Conservation (phyloP, 1,140 invertebrate genomes). For the Neodiprion fabricii region DNA sequence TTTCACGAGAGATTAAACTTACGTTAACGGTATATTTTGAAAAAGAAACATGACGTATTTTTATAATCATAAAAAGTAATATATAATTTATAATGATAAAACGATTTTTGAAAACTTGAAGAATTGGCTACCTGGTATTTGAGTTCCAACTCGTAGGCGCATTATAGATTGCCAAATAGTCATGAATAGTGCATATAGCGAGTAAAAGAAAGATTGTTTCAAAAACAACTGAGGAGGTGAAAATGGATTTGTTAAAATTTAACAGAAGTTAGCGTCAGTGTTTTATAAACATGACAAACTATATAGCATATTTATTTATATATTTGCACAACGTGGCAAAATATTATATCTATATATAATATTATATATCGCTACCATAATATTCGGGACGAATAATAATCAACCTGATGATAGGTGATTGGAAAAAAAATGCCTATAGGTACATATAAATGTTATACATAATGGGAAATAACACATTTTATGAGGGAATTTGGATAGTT, state of each 20-base stretch:
- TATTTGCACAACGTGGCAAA: constrained; percentile 20
- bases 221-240: constrained; percentile 42
- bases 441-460: constrained; percentile 41
- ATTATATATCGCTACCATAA: constrained; percentile 30
- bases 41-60: too few species aligned
- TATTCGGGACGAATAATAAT: constrained; percentile 45
- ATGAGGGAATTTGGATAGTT: constrained; percentile 14
- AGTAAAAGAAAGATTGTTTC: constrained; percentile 37
- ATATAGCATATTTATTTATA: constrained; percentile 58
- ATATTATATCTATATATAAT: constrained; percentile 26
- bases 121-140: background rate
- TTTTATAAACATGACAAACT: constrained; percentile 61
- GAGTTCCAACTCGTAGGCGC: background rate
- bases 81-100: too few species aligned
- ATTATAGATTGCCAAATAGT: constrained; percentile 19
- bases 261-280: constrained; percentile 59
- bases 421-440: constrained; percentile 35
- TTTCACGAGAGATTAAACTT: too few species aligned
- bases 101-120: background rate
- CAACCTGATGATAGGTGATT: constrained; percentile 43
- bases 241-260: constrained; percentile 60
- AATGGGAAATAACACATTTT: constrained; percentile 33
- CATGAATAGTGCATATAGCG: constrained; percentile 35
- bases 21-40: too few species aligned
- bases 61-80: too few species aligned